Conservation (phyloP, 2,113 vertebrate species). For the Pterocles gutturalis region DNA sequence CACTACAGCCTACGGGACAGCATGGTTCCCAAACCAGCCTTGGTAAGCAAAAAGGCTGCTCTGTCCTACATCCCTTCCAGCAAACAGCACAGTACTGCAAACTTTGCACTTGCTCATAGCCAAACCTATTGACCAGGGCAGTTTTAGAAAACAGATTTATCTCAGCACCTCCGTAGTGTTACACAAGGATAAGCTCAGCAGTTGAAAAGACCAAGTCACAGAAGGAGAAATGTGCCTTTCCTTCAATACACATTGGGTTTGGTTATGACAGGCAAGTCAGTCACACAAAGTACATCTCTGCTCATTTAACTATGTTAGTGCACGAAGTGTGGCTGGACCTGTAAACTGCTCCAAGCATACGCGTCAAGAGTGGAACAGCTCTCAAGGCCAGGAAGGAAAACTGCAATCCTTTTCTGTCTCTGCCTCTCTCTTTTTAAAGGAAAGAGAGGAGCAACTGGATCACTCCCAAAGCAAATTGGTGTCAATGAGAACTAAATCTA, state of each 20-base stretch:
- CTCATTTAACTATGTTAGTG: background rate
- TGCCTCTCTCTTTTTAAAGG: background rate
- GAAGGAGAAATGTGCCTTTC: background rate
- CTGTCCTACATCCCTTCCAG: background rate
- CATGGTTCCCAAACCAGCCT: background rate
- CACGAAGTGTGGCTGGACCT: background rate
- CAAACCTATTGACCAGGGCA: background rate
- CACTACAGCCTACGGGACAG: background rate
- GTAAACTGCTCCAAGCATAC: background rate
- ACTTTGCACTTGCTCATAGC: background rate
- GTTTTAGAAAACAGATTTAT: background rate
- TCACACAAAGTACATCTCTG: background rate
- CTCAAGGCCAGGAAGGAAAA: background rate
- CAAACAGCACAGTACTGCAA: background rate
- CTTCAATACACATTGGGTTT: background rate
- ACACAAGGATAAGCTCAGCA: background rate
- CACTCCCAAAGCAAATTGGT: background rate
- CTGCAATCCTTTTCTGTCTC: background rate
- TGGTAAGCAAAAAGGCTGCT: constrained; percentile 13
- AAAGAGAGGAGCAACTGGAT: background rate
- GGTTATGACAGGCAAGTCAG: background rate
- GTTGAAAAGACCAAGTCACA: background rate
- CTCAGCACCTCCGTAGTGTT: background rate
- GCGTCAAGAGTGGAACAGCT: background rate
- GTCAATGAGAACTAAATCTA: background rate